These are phyloP conservation scores for Sisor rabdophorus DNA, from an alignment of 2,113 vertebrate species.

Conservation along the genomic window DNA sequence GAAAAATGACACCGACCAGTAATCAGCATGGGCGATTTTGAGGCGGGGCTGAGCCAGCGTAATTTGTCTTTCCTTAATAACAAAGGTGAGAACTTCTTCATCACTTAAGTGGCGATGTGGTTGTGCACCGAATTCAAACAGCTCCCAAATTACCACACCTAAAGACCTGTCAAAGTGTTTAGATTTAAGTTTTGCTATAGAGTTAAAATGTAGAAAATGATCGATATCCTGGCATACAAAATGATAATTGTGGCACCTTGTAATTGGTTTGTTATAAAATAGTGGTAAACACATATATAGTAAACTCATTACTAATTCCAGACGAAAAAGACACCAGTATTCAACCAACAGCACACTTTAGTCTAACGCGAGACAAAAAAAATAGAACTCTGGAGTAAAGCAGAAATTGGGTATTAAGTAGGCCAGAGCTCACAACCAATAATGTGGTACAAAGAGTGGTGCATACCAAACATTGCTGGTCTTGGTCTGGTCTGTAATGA, in stretches of 20 bases:
- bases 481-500: slow-evolving; percentile 89
- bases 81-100: slow-evolving; percentile 86
- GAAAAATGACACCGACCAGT: slow-evolving; percentile 73
- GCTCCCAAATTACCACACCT: slow-evolving; percentile 90
- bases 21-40: slow-evolving; percentile 84
- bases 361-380: neutral
- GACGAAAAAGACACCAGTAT: neutral
- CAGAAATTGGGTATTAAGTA: neutral
- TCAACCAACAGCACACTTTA: neutral
- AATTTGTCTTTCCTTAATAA: slow-evolving; percentile 85
- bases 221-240: neutral
- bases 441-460: neutral
- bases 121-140: slow-evolving; percentile 88
- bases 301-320: neutral
- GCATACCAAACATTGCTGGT: slow-evolving; percentile 88
- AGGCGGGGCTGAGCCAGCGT: slow-evolving; percentile 84
- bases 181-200: neutral
- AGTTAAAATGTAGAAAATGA: neutral
- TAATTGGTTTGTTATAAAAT: neutral
- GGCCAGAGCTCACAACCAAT: neutral
- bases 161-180: slow-evolving; percentile 73
- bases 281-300: neutral
- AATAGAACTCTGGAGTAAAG: too few relatives aligned
- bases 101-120: slow-evolving; percentile 88
- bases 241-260: neutral